A percentile compares a stretch with the other conserved stretches of the same genome.
phyloP scores from a whole-genome alignment of 1,140 invertebrate genomes.

The Halictus rubicundus region DNA sequence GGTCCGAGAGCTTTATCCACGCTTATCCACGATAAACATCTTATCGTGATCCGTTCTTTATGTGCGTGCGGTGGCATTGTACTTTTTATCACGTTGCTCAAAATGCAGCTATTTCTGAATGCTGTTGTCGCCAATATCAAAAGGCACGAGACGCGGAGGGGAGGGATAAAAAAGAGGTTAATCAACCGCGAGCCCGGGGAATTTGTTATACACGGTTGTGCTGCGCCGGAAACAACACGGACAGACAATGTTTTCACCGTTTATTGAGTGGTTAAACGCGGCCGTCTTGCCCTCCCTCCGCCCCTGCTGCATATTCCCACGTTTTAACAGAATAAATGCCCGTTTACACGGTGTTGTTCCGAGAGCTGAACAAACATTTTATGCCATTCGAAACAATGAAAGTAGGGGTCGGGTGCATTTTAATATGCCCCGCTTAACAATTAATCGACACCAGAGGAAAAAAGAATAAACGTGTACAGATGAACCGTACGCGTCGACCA shows the following conservation, averaged over 20 bases:
- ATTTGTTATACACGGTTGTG: background rate
- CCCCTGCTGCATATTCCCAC: background rate
- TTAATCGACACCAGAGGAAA: background rate
- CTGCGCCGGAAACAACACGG: background rate
- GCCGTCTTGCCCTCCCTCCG: background rate
- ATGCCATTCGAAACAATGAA: conserved; percentile 11
- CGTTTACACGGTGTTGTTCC: background rate
- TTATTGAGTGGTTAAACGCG: conserved; percentile 2
- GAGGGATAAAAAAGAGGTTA: background rate
- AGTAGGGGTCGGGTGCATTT: conserved; percentile 3
- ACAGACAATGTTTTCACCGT: background rate
- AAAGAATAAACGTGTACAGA: background rate
- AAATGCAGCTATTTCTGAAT: too few relatives aligned
- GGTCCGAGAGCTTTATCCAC: too few relatives aligned
- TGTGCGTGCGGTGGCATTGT: too few relatives aligned
- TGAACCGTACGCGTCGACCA: background rate
- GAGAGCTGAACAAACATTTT: conserved; percentile 27
- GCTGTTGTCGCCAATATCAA: too few relatives aligned
- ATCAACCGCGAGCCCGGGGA: background rate
- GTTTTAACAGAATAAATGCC: conserved; percentile 1
- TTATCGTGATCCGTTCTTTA: too few relatives aligned
- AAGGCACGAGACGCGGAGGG: too few relatives aligned
- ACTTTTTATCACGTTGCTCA: too few relatives aligned
- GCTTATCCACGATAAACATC: too few relatives aligned
- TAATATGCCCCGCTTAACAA: conserved; percentile 7